A percentile compares a stretch with the other conserved stretches of the same genome.
These are phyloP conservation scores for Acromyrmex echinatior DNA, from an alignment of 1,140 invertebrate genomes.

Conservation along the genomic window DNA sequence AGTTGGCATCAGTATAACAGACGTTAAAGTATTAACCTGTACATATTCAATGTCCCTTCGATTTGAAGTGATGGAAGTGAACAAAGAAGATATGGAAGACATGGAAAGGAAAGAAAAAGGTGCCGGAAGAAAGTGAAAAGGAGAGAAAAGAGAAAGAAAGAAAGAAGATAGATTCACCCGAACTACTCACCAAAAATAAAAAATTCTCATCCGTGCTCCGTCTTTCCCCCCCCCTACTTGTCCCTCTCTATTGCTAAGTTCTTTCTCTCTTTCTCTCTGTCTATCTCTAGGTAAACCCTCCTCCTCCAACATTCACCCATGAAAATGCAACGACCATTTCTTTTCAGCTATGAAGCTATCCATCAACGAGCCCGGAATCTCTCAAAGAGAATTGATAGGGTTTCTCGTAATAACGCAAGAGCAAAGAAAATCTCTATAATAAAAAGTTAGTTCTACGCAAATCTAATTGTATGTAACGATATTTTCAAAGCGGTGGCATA, in stretches of 20 bases:
- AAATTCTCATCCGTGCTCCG: constrained; percentile 67
- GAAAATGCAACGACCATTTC: constrained; percentile 73
- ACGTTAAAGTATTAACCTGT: constrained; percentile 76
- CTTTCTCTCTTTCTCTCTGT: too few species aligned
- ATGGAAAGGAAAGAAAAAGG: constrained; percentile 26
- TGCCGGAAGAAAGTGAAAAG: neutral
- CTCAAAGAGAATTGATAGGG: constrained; percentile 7
- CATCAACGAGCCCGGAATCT: constrained; percentile 33
- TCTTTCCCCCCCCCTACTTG: neutral
- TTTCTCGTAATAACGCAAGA: neutral
- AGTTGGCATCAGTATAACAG: constrained; percentile 67
- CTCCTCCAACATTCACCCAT: constrained; percentile 74
- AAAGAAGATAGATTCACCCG: constrained; percentile 55
- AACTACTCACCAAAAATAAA: constrained; percentile 75
- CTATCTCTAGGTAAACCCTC: constrained; percentile 68
- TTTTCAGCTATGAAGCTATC: constrained; percentile 62
- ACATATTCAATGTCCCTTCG: constrained; percentile 72
- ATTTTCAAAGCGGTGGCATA: constrained; percentile 13
- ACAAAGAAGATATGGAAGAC: constrained; percentile 54
- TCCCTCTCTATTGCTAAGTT: too few species aligned
- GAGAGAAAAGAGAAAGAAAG: neutral
- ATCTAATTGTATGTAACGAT: neutral
- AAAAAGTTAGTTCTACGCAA: constrained; percentile 3
- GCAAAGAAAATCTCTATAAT: neutral
- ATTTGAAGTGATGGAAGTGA: constrained; percentile 60